Base-by-base conservation (phyloP, 1,140 invertebrate species). In the Achroia grisella region DNA sequence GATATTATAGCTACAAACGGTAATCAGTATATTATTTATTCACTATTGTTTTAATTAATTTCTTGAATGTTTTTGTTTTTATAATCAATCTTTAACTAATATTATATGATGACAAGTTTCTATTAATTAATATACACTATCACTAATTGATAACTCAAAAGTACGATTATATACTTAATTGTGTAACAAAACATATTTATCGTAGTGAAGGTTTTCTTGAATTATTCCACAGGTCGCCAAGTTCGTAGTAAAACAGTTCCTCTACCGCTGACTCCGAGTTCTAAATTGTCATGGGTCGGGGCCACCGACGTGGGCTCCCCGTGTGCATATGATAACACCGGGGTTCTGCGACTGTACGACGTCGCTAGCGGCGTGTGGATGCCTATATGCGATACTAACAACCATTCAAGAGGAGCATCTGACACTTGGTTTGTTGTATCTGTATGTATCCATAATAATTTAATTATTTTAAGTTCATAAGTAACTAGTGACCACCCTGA, bases 231-330 rank as follows among this genome's bases (percentile, higher is more conserved):
- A 80, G 76, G 74, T 44, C 57, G 69, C 2, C 76, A 82, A 52
- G 74, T 90, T 2, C 81, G 83, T 11, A 86, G 84, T 59, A 81
- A 86, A 48, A 87, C 87, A 34, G 62, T 91, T 5, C 79, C 81
- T 5, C 53, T 97, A 9, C 91, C 96, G 0, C 66, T 98, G 5
- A 90, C 90, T 0, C 89, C 93, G 0, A 89, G 90, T 27, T 85
- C 91, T 0, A 90, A 88, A 31, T 69, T 98, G 9, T 73, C 86
- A 33, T 98, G 97, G 97, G 64, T 94, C 36, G 97, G 97, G 32
- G 92, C 93, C 66, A 90, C 92, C 0, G 94, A 96, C 73, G 89
- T 91, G 57, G 94, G 91, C 47, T 95, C 91, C 37, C 91, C 89
- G n/a, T 88, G 82, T 64, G 87, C 86, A 28, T 88, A 87, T 64